Conservation (phyloP, 1,140 invertebrate genomes). For the Orius laevigatus region DNA sequence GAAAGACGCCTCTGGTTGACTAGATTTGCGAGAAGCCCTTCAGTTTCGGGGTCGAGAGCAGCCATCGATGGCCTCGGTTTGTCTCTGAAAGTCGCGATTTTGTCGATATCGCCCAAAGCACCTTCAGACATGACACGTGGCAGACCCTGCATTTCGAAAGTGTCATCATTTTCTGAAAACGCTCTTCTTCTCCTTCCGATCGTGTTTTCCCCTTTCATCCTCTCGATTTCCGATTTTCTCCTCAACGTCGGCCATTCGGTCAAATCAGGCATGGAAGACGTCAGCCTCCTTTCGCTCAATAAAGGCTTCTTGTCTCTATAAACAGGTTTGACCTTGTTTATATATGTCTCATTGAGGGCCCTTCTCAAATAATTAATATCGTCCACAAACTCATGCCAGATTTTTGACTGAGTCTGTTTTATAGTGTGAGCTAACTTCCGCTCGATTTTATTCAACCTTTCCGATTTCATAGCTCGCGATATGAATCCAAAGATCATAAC, state of each 20-base stretch:
- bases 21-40: neutral
- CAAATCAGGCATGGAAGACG: conserved; percentile 18
- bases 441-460: conserved; percentile 54
- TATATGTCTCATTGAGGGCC: conserved; percentile 58
- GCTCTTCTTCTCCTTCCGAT: neutral
- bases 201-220: neutral
- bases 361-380: conserved; percentile 54
- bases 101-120: conserved; percentile 56
- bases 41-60: conserved; percentile 19
- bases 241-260: conserved; percentile 20
- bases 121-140: conserved; percentile 53
- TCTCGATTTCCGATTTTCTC: neutral
- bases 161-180: neutral
- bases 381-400: conserved; percentile 57
- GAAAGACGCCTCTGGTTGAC: conserved; percentile 1
- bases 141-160: conserved; percentile 24
- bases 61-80: conserved; percentile 27
- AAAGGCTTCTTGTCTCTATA: conserved; percentile 17
- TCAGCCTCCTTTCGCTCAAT: neutral
- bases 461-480: conserved; percentile 51
- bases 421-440: conserved; percentile 55
- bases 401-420: conserved; percentile 57
- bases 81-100: conserved; percentile 48
- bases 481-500: conserved; percentile 84
- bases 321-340: conserved; percentile 47